Base-by-base conservation (phyloP, 2,888 invertebrate species). In the Tachina lurida region DNA sequence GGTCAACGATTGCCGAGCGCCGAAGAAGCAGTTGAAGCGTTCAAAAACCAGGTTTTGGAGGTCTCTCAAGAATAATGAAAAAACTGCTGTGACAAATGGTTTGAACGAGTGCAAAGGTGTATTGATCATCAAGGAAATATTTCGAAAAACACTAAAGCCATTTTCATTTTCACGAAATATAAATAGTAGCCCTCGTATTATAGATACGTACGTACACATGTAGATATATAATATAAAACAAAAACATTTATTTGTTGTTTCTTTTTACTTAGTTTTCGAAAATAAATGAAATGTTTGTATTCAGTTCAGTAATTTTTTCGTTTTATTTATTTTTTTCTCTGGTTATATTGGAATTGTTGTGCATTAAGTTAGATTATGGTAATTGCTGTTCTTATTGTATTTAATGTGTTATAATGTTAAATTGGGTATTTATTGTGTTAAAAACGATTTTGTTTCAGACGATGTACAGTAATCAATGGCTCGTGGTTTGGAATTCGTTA, bases 341-440 rank as follows among this genome's bases (percentile, higher is more conserved):
- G 22, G 65, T 31, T 49, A 41, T 70, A 43, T 54, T 74, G 74
- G 54, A 67, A 76, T 86, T 83, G 60, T 73, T 80, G 17, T 79
- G 76, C 79, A 85, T 82, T 85, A 85, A 85, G 74, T 76, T 71
- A 80, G 83, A 71, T 86, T 86, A 86, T 83, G 83, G 86, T 79
- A 83, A 79, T 86, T 70, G 79, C 60, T 86, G 79, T 62, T 86
- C 76, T 76, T 79, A 83, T 83, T 83, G 67, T 49, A 67, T 17
- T 79, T 75, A 68, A 79, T 79, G 79, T 78, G 79, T 76, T 76
- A 62, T 73, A 83, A 86, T 86, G 83, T 79, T 79, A 86, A 86
- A 86, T 86, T 76, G 79, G 88, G 88, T 88, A 89, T 89, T 85
- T 87, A 88, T 82, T 87, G 87, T 77, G 77, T 70, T 74, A 58